Evolutionary conservation across 1,140 invertebrate genomes (phyloP).

Genomic region (Drosophila santomea): DNA sequence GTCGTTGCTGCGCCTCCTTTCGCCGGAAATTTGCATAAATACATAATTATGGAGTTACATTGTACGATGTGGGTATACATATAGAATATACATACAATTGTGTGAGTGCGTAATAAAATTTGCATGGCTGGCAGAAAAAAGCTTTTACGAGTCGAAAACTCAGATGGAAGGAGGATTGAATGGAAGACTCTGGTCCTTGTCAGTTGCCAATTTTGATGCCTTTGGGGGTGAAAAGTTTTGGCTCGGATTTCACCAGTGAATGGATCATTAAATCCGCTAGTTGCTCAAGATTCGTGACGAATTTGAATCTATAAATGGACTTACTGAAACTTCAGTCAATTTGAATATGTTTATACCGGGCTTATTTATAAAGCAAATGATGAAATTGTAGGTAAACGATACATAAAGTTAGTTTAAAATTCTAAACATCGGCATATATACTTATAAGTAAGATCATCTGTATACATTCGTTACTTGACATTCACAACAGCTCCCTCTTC

Average conservation of each 20-base stretch:
- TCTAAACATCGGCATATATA: too few relatives aligned
- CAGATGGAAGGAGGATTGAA: not conserved
- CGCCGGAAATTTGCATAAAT: slow-evolving; percentile 70
- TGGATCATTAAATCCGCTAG: slow-evolving; percentile 39
- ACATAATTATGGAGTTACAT: slow-evolving; percentile 66
- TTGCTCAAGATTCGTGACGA: slow-evolving; percentile 8
- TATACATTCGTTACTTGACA: not conserved
- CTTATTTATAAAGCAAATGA: too few relatives aligned
- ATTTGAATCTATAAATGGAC: not conserved
- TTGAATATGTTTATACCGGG: not conserved
- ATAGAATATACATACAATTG: not conserved
- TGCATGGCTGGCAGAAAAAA: slow-evolving; percentile 51
- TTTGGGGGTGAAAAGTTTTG: slow-evolving; percentile 18
- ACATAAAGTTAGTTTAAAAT: too few relatives aligned
- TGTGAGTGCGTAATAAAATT: slow-evolving; percentile 38
- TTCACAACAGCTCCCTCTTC: slow-evolving; percentile 13
- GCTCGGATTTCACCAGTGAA: slow-evolving; percentile 19
- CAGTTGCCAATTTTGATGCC: slow-evolving; percentile 24
- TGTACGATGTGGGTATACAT: slow-evolving; percentile 6
- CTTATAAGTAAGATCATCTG: too few relatives aligned
- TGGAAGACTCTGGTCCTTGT: slow-evolving; percentile 25
- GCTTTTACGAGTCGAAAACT: slow-evolving; percentile 30
- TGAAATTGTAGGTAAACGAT: too few relatives aligned
- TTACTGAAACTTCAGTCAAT: not conserved
- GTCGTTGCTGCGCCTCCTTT: slow-evolving; percentile 30